A percentile compares a stretch with the other conserved stretches of the same genome.
Evolutionary conservation across 2,888 invertebrate genomes (phyloP).

Genomic region (Monopis laevigella): DNA sequence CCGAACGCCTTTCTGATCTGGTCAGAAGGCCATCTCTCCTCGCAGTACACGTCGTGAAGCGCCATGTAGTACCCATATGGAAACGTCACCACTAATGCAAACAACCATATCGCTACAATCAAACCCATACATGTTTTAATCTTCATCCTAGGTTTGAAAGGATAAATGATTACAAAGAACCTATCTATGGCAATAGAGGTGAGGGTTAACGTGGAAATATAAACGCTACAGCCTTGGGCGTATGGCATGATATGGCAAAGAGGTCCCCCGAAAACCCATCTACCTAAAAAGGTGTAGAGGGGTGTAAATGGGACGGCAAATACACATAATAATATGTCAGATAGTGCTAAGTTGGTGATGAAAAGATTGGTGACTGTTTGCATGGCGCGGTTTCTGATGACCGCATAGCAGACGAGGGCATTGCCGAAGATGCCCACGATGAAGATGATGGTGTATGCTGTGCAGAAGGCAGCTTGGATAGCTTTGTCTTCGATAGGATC

Average conservation of each 20-base stretch:
- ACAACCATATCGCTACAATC: conserved; percentile 83
- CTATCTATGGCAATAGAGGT: conserved; percentile 94
- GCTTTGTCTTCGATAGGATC: conserved; percentile 72
- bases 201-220: conserved; percentile 88
- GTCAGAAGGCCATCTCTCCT: conserved; percentile 83
- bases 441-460: conserved; percentile 82
- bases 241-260: conserved; percentile 89
- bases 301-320: conserved; percentile 92
- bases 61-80: conserved; percentile 87
- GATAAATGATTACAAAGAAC: conserved; percentile 90
- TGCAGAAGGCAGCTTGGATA: conserved; percentile 78
- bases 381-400: conserved; percentile 86
- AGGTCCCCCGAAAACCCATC: conserved; percentile 86
- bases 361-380: conserved; percentile 93
- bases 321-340: conserved; percentile 85
- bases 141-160: conserved; percentile 85
- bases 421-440: conserved; percentile 84
- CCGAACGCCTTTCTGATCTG: conserved; percentile 78
- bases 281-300: conserved; percentile 81
- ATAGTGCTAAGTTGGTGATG: conserved; percentile 89
- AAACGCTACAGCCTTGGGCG: conserved; percentile 87
- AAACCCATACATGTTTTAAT: conserved; percentile 77
- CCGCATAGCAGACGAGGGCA: conserved; percentile 87
- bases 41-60: conserved; percentile 67
- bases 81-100: conserved; percentile 80